Evolutionary conservation across 2,797 vertebrate species (phyloP), one percentile per base, ranked within the genome.

Genomic region (Typhlichthys subterraneus): DNA sequence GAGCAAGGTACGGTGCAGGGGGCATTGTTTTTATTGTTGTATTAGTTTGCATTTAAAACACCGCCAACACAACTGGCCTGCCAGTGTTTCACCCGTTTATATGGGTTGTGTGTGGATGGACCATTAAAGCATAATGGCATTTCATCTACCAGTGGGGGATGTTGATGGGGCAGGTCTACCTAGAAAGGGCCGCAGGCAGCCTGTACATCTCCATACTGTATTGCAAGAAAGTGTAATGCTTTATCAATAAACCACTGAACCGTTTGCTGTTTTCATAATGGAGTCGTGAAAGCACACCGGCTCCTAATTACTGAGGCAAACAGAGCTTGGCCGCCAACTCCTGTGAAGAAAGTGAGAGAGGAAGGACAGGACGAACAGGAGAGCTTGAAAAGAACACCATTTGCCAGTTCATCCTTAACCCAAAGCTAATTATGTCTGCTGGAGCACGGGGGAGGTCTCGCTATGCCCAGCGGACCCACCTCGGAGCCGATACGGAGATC

Each of bases 261-360:
- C 91, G 72, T 93, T 90, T 81, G 83, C 90, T 91, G 91, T 93
- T 93, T 93, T 91, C 87, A 90, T 92, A 92, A 93, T 92, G 90
- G 90, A 92, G 90, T 91, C 82, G 69, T 88, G 87, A 91, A 90
- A 87, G 87, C 86, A 75, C 80, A 81, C 78, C 77, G 85, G 88
- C 84, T 92, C 86, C 90, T 92, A 92, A 92, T 93, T 91, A 92
- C 86, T 52, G 77, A 87, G 80, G 82, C 88, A 92, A 90, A 89
- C 90, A 85, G 76, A 87, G 83, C 80, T 88, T 88, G 88, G 88
- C 88, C 88, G 87, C 77, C 81, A 84, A 84, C 89, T 81, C 85
- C 76, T 85, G 76, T 76, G 74, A 67, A 47, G 60, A 58, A 49
- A 54, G 70, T 67, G 50, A 59, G 68, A 69, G 72, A 77, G 70